Base-by-base conservation (phyloP, 2,888 invertebrate genomes). In the Cheilosia scutellata region DNA sequence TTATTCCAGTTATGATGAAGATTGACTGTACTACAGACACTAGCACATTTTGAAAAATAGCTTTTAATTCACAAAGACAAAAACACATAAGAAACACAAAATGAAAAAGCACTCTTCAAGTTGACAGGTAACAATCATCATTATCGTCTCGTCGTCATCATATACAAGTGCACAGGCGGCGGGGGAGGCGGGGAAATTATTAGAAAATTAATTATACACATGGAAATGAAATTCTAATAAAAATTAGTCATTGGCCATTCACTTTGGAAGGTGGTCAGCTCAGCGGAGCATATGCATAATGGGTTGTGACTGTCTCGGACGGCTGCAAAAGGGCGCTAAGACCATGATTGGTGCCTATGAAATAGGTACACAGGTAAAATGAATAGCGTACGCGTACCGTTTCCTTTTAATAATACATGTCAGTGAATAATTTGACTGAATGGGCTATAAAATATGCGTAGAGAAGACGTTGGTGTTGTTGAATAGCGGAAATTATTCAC, bases 231-330 rank as follows among this genome's bases (percentile, higher is more conserved):
- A 60, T 76, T 60, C 58, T 20, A 65, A 75, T 75, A 66, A 75
- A 66, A 75, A 66, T 75, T 65, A 75, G 57, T 75, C 65, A 75
- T 44, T 63, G 31, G 33, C 65, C 65, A 49, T 66, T 76, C 76
- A 76, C 76, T 66, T 31, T 5, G 42, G 65, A 20, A 49, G 57
- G 66, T 75, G 75, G 66, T 42, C 76, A 68, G 31, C 76, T 42
- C 76, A 68, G 58, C 66, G 31, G 51, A 76, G 66, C 76, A 47
- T 71, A 71, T 71, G 47, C 44, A 49, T 71, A 71, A 71, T 71
- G 44, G 44, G 37, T 37, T 70, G 57, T 70, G 27, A 58, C 58
- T 47, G 47, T 71, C 58, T 71, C 49, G 58, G 33, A 37, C 42
- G 53, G 53, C 42, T 68, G 40, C 42, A 55, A 66, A 51, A 27